Conservation (phyloP, 2,113 vertebrate genomes). For the Xiphorhynchus elegans region DNA sequence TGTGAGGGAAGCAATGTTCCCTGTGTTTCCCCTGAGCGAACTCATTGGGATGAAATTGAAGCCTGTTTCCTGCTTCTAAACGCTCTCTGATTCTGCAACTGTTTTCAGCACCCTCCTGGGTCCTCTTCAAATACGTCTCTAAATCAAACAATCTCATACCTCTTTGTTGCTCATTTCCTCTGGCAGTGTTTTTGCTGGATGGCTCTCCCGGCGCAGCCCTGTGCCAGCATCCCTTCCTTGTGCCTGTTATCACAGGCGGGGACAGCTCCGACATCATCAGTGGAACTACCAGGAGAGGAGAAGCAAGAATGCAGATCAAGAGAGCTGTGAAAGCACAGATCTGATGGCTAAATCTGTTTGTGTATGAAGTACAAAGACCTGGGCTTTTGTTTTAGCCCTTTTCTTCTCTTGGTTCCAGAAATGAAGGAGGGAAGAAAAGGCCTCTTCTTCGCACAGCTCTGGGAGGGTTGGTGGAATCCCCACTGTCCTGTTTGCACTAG, state of each 20-base stretch:
- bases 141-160: background rate
- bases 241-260: background rate
- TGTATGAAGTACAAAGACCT: background rate
- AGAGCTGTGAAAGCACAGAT: background rate
- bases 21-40: background rate
- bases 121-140: background rate
- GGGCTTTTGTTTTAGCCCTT: background rate
- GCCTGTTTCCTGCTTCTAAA: background rate
- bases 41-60: background rate
- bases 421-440: background rate
- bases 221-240: accelerated
- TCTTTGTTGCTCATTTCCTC: background rate
- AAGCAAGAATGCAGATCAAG: background rate
- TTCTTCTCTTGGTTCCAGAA: background rate
- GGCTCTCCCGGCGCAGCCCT: background rate
- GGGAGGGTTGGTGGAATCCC: background rate
- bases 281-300: background rate
- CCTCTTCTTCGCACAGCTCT: background rate
- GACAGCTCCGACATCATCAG: background rate
- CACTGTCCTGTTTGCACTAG: background rate
- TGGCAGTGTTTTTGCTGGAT: background rate
- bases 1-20: background rate
- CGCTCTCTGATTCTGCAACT: background rate
- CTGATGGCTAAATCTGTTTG: background rate
- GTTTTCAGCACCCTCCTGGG: background rate